Percentiles rank a stretch among this genome's conserved stretches.
Conservation (phyloP, 1,140 invertebrate species). For the Frieseomelitta varia region DNA sequence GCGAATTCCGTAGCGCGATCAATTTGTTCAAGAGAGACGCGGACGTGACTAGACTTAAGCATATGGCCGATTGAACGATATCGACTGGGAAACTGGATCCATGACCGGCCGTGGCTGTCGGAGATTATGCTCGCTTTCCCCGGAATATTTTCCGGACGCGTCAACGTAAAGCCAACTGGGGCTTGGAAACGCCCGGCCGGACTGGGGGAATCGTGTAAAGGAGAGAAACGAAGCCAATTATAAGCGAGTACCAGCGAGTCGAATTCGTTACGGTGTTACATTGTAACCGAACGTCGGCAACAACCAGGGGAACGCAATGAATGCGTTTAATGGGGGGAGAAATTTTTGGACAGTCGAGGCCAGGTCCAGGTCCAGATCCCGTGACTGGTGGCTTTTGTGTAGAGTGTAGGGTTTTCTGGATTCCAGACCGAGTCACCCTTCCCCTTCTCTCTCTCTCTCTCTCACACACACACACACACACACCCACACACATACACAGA, state of each 20-base stretch:
- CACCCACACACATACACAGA: not conserved
- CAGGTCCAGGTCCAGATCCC: not conserved
- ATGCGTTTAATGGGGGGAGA: conserved; percentile 40
- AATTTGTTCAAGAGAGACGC: conserved; percentile 60
- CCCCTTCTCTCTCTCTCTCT: not conserved
- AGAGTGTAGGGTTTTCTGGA: not conserved
- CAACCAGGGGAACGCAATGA: conserved; percentile 21
- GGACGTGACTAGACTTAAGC: conserved; percentile 66
- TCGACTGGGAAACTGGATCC: conserved; percentile 54
- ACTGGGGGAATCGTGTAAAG: conserved; percentile 22
- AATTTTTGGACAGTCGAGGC: conserved; percentile 52
- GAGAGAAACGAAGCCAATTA: conserved; percentile 63
- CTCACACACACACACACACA: not conserved
- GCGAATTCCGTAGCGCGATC: conserved; percentile 63
- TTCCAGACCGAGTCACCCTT: not conserved
- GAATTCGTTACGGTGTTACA: conserved; percentile 59
- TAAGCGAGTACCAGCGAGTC: conserved; percentile 44
- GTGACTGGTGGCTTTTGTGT: conserved; percentile 34
- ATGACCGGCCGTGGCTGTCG: conserved; percentile 52
- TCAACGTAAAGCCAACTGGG: conserved; percentile 37
- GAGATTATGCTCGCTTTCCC: conserved; percentile 60
- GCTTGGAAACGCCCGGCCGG: not conserved
- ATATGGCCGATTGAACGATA: conserved; percentile 66
- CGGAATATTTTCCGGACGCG: conserved; percentile 50
- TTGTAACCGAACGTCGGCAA: conserved; percentile 50